Evolutionary conservation across 2,113 vertebrate genomes (phyloP).

Genomic region (Paracanthobrama guichenoti): DNA sequence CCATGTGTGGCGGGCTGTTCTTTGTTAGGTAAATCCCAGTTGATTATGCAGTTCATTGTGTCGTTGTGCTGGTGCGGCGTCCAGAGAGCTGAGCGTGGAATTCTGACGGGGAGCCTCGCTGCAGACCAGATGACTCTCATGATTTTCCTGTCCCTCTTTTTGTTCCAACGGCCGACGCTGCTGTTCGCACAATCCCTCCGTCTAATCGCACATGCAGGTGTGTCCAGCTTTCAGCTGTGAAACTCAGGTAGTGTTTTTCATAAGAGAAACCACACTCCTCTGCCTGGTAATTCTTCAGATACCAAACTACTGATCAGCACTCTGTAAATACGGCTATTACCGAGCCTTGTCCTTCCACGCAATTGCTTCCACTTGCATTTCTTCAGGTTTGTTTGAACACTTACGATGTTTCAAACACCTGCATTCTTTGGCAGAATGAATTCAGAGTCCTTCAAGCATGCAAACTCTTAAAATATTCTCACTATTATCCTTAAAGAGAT

Average conservation of each 20-base stretch:
- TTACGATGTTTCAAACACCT: slow-evolving; percentile 21
- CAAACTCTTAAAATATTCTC: neutral
- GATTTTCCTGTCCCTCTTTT: slow-evolving; percentile 53
- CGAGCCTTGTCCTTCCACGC: neutral
- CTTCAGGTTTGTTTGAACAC: neutral
- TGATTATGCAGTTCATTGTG: slow-evolving; percentile 62
- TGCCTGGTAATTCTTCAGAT: neutral
- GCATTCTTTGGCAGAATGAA: neutral
- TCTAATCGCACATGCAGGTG: slow-evolving; percentile 41
- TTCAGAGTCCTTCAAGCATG: slow-evolving; percentile 6
- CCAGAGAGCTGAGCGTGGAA: slow-evolving; percentile 64
- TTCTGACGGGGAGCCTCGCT: slow-evolving; percentile 54
- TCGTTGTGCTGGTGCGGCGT: slow-evolving; percentile 51
- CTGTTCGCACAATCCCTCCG: slow-evolving; percentile 38
- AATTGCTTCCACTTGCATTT: slow-evolving; percentile 28
- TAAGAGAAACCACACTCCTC: neutral
- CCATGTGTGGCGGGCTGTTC: slow-evolving; percentile 48
- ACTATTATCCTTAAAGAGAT: neutral
- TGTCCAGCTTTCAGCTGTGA: slow-evolving; percentile 13
- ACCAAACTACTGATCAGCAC: slow-evolving; percentile 14
- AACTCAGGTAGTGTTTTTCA: slow-evolving; percentile 30
- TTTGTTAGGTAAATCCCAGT: slow-evolving; percentile 66
- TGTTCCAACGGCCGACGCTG: slow-evolving; percentile 43
- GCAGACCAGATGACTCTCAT: slow-evolving; percentile 62
- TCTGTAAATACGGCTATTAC: slow-evolving; percentile 13